phyloP scores from a whole-genome alignment of 2,113 vertebrate genomes.

The Pluvianellus socialis region DNA sequence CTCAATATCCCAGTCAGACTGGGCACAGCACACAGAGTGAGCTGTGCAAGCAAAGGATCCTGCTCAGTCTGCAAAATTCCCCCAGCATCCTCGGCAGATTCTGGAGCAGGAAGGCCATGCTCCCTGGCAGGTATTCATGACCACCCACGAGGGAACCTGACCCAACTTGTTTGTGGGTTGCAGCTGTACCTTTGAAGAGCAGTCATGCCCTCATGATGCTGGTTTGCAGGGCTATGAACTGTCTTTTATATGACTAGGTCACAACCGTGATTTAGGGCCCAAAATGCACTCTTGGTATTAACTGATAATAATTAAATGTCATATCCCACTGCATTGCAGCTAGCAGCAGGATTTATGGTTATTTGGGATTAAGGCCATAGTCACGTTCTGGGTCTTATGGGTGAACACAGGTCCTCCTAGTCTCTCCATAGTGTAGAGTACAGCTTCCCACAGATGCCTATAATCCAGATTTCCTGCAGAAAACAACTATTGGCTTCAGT shows the following conservation, averaged over 20 bases:
- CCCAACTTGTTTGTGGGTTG: background rate
- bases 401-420: background rate
- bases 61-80: background rate
- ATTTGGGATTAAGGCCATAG: background rate
- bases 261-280: background rate
- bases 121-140: background rate
- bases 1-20: background rate
- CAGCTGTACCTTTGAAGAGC: background rate
- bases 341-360: background rate
- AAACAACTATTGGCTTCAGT: background rate
- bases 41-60: background rate
- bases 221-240: background rate
- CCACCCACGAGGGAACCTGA: background rate
- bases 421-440: background rate
- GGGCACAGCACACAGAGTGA: background rate
- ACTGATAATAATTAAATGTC: background rate
- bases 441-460: background rate
- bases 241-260: background rate
- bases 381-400: background rate
- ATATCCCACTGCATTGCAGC: background rate
- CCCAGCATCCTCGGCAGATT: background rate
- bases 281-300: background rate
- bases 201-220: background rate
- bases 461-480: background rate
- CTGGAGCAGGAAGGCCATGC: background rate